These are phyloP conservation scores for Ligdia adustata DNA, from an alignment of 2,888 invertebrate species.

Conservation along the genomic window DNA sequence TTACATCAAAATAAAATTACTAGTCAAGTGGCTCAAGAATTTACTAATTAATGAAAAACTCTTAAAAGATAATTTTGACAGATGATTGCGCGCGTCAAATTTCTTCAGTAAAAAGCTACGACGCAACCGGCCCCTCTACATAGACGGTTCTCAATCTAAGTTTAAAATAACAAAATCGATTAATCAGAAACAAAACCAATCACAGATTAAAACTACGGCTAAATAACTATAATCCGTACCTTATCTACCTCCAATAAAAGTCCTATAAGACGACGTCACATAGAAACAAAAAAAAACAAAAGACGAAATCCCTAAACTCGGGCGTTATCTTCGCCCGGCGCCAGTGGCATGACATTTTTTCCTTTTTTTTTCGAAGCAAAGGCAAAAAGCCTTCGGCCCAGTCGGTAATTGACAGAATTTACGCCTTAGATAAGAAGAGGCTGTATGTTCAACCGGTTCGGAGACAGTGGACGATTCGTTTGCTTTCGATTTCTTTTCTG, in stretches of 20 bases:
- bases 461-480: constrained; percentile 14
- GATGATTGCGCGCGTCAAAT: no score
- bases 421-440: constrained; percentile 64
- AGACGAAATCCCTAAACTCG: constrained; percentile 50
- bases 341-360: constrained; percentile 55
- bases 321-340: constrained; percentile 63
- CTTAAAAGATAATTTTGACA: no score
- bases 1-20: no score
- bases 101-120: no score
- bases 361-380: constrained; percentile 38
- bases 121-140: no score
- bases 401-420: constrained; percentile 71
- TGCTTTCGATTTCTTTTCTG: constrained; percentile 35
- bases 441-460: constrained; percentile 35
- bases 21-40: no score
- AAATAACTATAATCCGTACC: constrained; percentile 28
- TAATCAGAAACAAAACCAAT: constrained; percentile 21
- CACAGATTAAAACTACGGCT: constrained; percentile 28
- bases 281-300: constrained; percentile 59
- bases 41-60: no score
- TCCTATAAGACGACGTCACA: constrained; percentile 43
- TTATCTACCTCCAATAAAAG: constrained; percentile 52
- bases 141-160: no score
- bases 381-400: constrained; percentile 44
- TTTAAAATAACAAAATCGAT: constrained; percentile 10